Percentiles rank a stretch among this genome's conserved stretches.
phyloP scores from a whole-genome alignment of 2,888 invertebrate species.

The Agriopis aurantiaria region DNA sequence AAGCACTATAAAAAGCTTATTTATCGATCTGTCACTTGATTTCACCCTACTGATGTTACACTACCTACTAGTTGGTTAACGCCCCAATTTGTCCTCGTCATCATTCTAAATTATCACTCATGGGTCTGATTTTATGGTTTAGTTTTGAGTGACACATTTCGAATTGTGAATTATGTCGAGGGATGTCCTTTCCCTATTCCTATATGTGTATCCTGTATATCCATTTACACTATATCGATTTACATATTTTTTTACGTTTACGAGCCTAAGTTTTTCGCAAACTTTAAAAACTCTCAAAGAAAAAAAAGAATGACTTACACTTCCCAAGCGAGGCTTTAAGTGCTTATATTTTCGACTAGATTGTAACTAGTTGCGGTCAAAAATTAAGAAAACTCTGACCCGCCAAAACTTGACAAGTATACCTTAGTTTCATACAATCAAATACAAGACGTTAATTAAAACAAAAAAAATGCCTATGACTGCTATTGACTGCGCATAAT shows the following conservation, averaged over 20 bases:
- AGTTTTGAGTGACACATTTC: conserved; percentile 5
- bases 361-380: no score
- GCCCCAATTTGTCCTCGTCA: conserved; percentile 16
- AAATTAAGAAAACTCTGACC: no score
- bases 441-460: no score
- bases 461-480: no score
- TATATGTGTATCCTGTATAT: no score
- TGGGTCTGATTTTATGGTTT: neutral
- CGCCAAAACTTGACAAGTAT: no score
- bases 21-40: conserved; percentile 35
- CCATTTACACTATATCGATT: neutral
- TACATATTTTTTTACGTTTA: neutral
- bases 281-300: neutral
- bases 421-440: no score
- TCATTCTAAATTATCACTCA: conserved; percentile 6
- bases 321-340: no score
- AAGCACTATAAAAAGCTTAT: conserved; percentile 32
- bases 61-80: conserved; percentile 23
- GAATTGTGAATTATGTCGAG: conserved; percentile 4
- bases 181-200: neutral
- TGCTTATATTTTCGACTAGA: no score
- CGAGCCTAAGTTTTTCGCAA: neutral
- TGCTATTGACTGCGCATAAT: no score
- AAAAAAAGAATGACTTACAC: neutral
- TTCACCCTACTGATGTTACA: conserved; percentile 31